Evolutionary conservation across 1,140 invertebrate species (phyloP).

Genomic region (Cecropterus lyciades): DNA sequence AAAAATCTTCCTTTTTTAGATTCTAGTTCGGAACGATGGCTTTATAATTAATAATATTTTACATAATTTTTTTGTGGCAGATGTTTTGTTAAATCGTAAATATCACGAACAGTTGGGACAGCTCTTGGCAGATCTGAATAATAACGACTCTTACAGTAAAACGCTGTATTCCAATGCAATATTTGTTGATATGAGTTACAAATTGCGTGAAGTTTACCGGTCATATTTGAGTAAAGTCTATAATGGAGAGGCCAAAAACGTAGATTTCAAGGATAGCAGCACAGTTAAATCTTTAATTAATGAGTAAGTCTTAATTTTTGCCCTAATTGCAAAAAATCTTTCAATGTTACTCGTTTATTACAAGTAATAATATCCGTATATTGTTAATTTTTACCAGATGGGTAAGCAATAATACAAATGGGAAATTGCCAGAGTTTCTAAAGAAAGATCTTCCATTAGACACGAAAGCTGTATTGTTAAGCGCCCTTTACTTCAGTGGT

Average conservation of each 20-base stretch:
- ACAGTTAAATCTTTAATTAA: conserved; percentile 85
- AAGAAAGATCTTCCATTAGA: conserved; percentile 71
- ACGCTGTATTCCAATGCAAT: conserved; percentile 84
- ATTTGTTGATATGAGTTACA: conserved; percentile 85
- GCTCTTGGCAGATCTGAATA: conserved; percentile 72
- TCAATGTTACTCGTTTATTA: too few species aligned
- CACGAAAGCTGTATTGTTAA: conserved; percentile 88
- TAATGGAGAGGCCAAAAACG: conserved; percentile 83
- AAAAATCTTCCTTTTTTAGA: too few species aligned
- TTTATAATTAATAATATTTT: background rate
- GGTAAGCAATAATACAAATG: conserved; percentile 87
- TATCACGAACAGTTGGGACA: conserved; percentile 86
- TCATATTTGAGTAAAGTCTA: conserved; percentile 84
- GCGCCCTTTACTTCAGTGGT: conserved; percentile 92
- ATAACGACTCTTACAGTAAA: conserved; percentile 53
- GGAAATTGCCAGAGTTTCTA: conserved; percentile 88
- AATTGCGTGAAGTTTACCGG: conserved; percentile 83
- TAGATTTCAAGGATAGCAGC: conserved; percentile 84
- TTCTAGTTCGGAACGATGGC: too few species aligned
- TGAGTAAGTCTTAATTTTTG: conserved; percentile 53
- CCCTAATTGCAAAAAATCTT: too few species aligned
- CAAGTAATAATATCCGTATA: too few species aligned
- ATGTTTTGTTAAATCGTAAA: conserved; percentile 84
- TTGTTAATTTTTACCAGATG: conserved; percentile 78
- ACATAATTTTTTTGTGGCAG: conserved; percentile 47